Evolutionary conservation across 1,140 invertebrate species (phyloP).

Genomic region (Conus ventricosus): DNA sequence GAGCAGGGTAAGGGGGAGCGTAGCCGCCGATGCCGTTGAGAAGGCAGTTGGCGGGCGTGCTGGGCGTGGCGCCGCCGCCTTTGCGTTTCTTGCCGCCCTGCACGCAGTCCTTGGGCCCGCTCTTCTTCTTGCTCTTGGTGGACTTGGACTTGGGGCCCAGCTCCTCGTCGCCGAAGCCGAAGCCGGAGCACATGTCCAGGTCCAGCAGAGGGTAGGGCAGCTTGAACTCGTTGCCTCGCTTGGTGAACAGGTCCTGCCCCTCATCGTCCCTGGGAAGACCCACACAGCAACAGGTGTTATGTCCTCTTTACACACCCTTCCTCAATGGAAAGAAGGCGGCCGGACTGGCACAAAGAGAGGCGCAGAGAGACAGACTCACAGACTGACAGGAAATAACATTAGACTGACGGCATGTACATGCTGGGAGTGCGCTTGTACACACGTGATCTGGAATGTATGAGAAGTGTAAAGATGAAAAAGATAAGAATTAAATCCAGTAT

Average conservation of each 20-base stretch:
- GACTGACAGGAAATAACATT: no score
- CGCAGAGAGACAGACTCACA: no score
- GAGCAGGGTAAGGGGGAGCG: conserved; percentile 58
- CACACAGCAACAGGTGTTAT: no score
- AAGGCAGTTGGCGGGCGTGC: conserved; percentile 26
- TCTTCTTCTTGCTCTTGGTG: conserved; percentile 81
- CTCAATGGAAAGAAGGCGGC: no score
- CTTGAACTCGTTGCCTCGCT: conserved; percentile 99
- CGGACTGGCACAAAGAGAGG: no score
- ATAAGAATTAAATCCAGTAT: no score
- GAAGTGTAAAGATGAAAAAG: no score
- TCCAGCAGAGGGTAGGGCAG: conserved; percentile 92
- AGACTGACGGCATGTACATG: no score
- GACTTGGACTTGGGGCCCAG: conserved; percentile 61
- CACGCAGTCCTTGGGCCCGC: conserved; percentile 94
- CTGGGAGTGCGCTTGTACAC: no score
- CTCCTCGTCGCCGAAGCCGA: conserved; percentile 68
- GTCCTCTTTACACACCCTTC: no score
- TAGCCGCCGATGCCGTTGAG: conserved; percentile 40
- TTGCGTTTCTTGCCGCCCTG: conserved; percentile 94
- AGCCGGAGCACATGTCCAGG: conserved; percentile 70
- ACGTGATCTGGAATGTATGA: no score
- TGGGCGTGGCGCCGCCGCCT: conserved; percentile 76
- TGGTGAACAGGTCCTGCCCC: conserved; percentile 94
- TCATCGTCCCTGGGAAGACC: conserved; percentile 90